phyloP scores from a whole-genome alignment of 2,888 invertebrate genomes.

The Drosophila parthenogenetica region DNA sequence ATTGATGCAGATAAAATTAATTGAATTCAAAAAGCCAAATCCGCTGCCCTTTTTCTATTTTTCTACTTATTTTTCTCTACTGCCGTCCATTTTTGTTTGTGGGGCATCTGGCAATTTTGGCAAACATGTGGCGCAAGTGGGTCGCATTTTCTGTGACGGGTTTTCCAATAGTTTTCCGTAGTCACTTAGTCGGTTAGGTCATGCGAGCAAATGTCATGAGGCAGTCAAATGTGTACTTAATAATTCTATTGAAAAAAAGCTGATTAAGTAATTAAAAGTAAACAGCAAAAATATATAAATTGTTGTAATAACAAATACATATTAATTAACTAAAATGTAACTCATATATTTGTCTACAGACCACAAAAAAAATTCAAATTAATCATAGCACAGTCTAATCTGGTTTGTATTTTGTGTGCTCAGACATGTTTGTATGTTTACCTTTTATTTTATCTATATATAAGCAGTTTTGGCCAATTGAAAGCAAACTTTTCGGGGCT shows the following conservation, averaged over 20 bases:
- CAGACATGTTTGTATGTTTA: constrained; percentile 14
- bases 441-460: constrained; percentile 31
- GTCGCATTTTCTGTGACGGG: constrained; percentile 28
- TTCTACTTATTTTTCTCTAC: constrained; percentile 32
- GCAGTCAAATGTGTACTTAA: constrained; percentile 28
- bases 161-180: constrained; percentile 49
- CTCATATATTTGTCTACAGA: neutral
- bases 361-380: neutral
- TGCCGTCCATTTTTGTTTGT: constrained; percentile 7
- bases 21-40: constrained; percentile 78
- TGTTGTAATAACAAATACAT: neutral
- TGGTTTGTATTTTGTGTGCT: neutral
- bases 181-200: constrained; percentile 54
- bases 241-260: neutral
- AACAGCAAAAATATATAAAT: neutral
- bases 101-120: constrained; percentile 43
- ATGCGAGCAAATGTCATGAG: constrained; percentile 45
- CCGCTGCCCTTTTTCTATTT: constrained; percentile 61
- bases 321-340: neutral
- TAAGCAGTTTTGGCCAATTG: neutral
- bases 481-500: constrained; percentile 37
- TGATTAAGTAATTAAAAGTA: constrained; percentile 1
- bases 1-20: constrained; percentile 79
- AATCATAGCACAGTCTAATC: constrained; percentile 24
- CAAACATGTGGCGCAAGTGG: constrained; percentile 44